phyloP scores from a whole-genome alignment of 2,113 vertebrate genomes.

The Podiceps cristatus region DNA sequence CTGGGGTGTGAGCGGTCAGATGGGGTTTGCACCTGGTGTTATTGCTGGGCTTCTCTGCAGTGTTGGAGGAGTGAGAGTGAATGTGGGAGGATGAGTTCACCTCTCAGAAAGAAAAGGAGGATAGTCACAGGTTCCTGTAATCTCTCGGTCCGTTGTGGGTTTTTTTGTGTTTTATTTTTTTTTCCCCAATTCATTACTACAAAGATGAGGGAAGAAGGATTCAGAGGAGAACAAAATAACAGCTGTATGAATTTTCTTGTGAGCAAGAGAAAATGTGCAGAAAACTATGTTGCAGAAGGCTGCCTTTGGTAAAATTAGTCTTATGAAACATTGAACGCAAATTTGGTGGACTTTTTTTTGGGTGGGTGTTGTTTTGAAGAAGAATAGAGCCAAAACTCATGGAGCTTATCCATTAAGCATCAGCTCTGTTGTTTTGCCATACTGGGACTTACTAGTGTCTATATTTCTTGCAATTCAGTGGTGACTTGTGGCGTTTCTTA shows the following conservation, averaged over 20 bases:
- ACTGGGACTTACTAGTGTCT: not conserved
- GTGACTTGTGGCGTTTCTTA: not conserved
- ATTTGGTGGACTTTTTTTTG: no score
- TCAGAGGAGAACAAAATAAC: not conserved
- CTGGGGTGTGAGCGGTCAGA: not conserved
- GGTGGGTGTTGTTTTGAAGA: not conserved
- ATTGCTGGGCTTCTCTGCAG: not conserved
- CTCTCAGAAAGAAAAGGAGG: not conserved
- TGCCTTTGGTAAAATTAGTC: not conserved
- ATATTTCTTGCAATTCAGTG: not conserved
- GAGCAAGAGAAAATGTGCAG: not conserved
- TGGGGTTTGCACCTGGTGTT: not conserved
- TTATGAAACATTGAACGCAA: not conserved
- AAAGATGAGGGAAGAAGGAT: not conserved
- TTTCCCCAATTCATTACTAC: not conserved
- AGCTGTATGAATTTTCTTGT: not conserved
- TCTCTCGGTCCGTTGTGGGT: no score
- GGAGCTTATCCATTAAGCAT: not conserved
- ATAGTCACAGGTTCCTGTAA: not conserved
- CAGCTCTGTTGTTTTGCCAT: not conserved
- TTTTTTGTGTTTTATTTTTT: not conserved
- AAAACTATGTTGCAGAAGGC: not conserved
- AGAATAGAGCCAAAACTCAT: not conserved
- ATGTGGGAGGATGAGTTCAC: not conserved
- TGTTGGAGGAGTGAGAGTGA: no score